phyloP scores from a whole-genome alignment of 1,140 invertebrate species.

The Nomia melanderi region DNA sequence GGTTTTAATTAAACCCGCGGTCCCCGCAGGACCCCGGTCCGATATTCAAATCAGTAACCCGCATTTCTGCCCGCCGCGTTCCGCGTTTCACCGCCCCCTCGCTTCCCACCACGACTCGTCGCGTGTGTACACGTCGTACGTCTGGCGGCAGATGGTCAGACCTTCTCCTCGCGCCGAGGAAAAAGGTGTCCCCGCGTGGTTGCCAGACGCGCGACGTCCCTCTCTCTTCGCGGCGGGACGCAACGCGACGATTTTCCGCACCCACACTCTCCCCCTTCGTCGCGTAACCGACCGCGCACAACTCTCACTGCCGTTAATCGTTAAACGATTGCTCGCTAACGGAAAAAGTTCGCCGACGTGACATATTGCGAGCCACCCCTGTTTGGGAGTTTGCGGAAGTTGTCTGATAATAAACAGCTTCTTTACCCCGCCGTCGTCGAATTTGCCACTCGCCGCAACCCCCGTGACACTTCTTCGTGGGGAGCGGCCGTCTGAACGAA shows the following conservation, averaged over 20 bases:
- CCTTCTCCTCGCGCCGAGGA: constrained; percentile 7
- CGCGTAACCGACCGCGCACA: neutral
- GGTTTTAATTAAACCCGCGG: constrained; percentile 78
- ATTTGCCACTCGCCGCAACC: too few species aligned
- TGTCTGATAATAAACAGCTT: neutral
- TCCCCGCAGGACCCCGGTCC: constrained; percentile 50
- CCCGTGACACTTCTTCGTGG: too few species aligned
- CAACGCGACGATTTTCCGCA: neutral
- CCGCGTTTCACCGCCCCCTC: neutral
- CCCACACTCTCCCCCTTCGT: too few species aligned
- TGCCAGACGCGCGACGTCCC: constrained; percentile 2
- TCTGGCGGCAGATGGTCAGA: constrained; percentile 41
- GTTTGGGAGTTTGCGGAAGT: neutral
- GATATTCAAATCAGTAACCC: constrained; percentile 60
- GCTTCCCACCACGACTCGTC: neutral
- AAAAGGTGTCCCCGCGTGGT: constrained; percentile 28
- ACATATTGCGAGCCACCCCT: neutral
- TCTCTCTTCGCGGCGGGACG: neutral
- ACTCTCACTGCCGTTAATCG: constrained; percentile 33
- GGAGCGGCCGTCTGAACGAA: too few species aligned
- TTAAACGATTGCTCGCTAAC: constrained; percentile 20
- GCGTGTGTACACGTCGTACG: neutral
- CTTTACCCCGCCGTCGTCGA: neutral
- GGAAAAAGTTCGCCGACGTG: neutral
- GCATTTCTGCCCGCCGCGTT: constrained; percentile 15